Evolutionary conservation across 1,140 invertebrate species (phyloP).

Genomic region (Drosophila triauraria): DNA sequence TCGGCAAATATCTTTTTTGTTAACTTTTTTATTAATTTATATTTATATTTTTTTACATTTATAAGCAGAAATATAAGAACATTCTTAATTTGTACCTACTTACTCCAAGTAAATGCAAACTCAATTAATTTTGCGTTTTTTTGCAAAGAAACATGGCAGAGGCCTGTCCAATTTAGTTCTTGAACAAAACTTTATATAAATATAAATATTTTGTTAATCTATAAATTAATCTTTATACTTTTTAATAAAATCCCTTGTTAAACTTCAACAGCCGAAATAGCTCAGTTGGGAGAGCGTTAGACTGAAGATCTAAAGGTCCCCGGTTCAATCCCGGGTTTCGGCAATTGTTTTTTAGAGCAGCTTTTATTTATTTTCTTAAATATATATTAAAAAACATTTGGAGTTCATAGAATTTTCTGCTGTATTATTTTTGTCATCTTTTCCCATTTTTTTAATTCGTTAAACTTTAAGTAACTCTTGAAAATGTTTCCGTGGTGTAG

Average conservation of each 20-base stretch:
- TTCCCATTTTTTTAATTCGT: too few species aligned
- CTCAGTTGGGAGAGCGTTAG: slow-evolving; percentile 93
- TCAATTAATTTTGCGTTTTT: too few species aligned
- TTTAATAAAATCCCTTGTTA: background rate
- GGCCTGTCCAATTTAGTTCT: too few species aligned
- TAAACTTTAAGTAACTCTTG: too few species aligned
- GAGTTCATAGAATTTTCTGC: too few species aligned
- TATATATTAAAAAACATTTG: background rate
- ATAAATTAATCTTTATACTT: background rate
- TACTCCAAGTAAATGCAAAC: fast-evolving
- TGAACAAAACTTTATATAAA: too few species aligned
- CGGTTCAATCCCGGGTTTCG: slow-evolving; percentile 91
- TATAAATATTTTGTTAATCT: background rate
- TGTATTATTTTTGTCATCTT: too few species aligned
- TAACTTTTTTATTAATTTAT: slow-evolving; percentile 7
- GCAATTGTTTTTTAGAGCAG: slow-evolving; percentile 60
- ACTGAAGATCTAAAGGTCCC: slow-evolving; percentile 93
- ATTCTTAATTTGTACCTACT: too few species aligned
- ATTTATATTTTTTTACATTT: slow-evolving; percentile 3
- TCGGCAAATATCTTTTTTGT: slow-evolving; percentile 87
- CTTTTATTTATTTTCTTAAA: background rate
- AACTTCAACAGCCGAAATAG: slow-evolving; percentile 84
- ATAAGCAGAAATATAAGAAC: background rate
- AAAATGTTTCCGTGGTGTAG: too few species aligned
- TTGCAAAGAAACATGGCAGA: too few species aligned